These are phyloP conservation scores for Nebria ingens DNA, from an alignment of 1,140 invertebrate genomes.

Conservation along the genomic window DNA sequence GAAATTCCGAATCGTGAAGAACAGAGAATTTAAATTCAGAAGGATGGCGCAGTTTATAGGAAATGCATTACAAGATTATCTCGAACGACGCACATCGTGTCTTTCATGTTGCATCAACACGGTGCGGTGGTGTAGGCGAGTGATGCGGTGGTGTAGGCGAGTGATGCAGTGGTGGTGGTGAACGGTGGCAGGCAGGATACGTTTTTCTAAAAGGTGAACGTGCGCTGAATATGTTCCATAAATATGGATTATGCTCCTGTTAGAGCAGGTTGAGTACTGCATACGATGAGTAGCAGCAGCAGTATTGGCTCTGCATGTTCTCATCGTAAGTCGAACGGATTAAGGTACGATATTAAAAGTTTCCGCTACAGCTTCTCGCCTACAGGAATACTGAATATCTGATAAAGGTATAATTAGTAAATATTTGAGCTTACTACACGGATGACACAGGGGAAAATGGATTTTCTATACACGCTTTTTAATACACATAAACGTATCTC, in stretches of 20 bases:
- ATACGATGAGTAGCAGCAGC: no score
- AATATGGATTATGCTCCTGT: neutral
- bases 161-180: no score
- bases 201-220: neutral
- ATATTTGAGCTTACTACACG: no score
- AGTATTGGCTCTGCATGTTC: neutral
- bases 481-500: no score
- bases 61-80: slow-evolving; percentile 7
- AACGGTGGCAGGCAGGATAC: no score
- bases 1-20: neutral
- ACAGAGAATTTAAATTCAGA: neutral
- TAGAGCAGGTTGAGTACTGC: no score
- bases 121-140: no score
- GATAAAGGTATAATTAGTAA: neutral
- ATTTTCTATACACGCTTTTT: no score
- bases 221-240: neutral
- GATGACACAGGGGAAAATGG: no score
- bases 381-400: neutral
- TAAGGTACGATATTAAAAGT: neutral
- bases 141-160: no score
- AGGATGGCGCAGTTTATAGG: slow-evolving; percentile 1
- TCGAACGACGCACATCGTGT: neutral
- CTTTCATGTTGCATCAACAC: no score
- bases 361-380: neutral
- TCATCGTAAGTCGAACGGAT: neutral